Percentiles rank a stretch among this genome's conserved stretches.
These are phyloP conservation scores for Baronia brevicornis DNA, from an alignment of 2,888 invertebrate species.

Conservation along the genomic window DNA sequence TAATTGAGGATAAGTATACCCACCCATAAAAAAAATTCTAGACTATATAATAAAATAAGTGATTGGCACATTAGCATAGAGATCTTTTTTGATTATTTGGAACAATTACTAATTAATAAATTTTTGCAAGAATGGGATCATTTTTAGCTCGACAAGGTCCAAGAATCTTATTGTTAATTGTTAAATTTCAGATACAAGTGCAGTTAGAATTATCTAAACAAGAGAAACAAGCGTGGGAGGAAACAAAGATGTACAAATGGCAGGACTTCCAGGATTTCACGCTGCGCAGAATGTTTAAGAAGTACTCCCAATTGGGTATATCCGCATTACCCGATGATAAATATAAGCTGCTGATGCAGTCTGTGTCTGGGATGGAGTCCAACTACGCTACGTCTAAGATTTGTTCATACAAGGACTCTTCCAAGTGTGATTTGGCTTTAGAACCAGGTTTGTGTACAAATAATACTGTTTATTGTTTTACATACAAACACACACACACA, in stretches of 20 bases:
- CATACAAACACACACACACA: no score
- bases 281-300: conserved; percentile 83
- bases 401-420: conserved; percentile 78
- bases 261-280: conserved; percentile 80
- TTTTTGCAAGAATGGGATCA: neutral
- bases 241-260: conserved; percentile 83
- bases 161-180: conserved; percentile 4
- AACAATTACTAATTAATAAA: no score
- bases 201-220: conserved; percentile 64
- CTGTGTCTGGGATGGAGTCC: conserved; percentile 82
- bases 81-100: no score
- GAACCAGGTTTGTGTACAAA: conserved; percentile 78
- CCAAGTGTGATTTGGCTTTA: conserved; percentile 80
- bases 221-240: conserved; percentile 79
- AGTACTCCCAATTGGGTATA: conserved; percentile 81
- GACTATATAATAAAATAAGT: no score
- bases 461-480: neutral
- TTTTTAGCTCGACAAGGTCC: neutral
- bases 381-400: conserved; percentile 87
- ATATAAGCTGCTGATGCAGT: conserved; percentile 76
- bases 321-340: conserved; percentile 83
- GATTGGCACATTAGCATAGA: no score
- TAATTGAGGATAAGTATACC: no score
- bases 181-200: conserved; percentile 46
- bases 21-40: no score